phyloP scores from a whole-genome alignment of 2,888 invertebrate genomes.

The Meiosimyza decipiens region DNA sequence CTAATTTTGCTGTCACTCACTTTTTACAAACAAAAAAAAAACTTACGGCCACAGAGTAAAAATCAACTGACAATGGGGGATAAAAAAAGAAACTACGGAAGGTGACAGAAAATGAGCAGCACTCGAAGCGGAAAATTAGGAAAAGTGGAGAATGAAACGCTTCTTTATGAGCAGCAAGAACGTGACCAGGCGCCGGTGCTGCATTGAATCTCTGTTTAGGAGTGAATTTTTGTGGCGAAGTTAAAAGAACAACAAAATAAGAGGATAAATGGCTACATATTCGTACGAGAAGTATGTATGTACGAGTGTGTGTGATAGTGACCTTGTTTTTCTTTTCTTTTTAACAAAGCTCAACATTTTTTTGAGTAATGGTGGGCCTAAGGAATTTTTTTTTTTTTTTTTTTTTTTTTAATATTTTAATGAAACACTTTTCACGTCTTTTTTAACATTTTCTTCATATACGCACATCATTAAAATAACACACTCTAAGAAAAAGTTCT shows the following conservation, averaged over 20 bases:
- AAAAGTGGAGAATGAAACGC: no score
- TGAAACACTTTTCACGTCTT: no score
- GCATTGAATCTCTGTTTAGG: slow-evolving; percentile 23
- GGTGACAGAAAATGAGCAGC: no score
- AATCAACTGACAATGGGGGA: slow-evolving; percentile 14
- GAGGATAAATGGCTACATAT: background rate
- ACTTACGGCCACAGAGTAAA: background rate
- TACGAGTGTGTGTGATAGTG: background rate
- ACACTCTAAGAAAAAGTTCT: no score
- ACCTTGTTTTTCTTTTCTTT: background rate
- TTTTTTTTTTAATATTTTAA: background rate
- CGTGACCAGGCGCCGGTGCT: slow-evolving; percentile 26
- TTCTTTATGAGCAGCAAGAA: no score
- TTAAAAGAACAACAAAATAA: background rate
- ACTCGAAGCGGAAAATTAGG: no score
- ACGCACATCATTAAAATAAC: no score
- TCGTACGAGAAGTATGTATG: background rate
- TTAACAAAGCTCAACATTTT: background rate
- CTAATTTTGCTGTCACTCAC: no score
- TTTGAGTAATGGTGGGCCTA: background rate
- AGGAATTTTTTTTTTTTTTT: background rate
- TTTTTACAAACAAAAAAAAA: no score
- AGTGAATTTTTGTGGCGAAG: slow-evolving; percentile 21
- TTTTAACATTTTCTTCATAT: no score
- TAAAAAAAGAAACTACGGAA: background rate